Percentiles rank a stretch among this genome's conserved stretches.
Conservation (phyloP, 37 sponge, comb jelly and placozoan genomes). For the Cliona cf. orientalis region DNA sequence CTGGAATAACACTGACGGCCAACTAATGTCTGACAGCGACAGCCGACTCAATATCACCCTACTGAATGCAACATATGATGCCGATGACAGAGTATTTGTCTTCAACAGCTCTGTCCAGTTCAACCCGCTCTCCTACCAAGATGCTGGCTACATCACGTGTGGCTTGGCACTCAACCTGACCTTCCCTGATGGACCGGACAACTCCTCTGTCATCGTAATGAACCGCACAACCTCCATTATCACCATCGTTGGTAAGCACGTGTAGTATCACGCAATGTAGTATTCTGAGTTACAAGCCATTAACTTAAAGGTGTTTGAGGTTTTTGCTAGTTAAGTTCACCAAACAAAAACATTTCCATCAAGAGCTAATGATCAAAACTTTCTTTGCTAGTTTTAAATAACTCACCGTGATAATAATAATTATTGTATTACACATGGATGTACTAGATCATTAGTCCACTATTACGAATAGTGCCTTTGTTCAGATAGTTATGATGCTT, state of each 20-base stretch:
- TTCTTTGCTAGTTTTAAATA: too few relatives aligned
- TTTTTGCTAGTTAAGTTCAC: too few relatives aligned
- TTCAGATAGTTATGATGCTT: too few relatives aligned
- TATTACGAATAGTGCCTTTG: too few relatives aligned
- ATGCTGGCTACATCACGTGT: conserved; percentile 13
- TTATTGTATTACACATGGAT: too few relatives aligned
- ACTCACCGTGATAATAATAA: too few relatives aligned
- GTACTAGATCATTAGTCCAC: too few relatives aligned
- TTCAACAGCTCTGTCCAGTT: conserved; percentile 28
- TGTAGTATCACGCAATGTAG: too few relatives aligned
- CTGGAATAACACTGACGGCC: background rate
- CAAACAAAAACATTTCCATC: too few relatives aligned
- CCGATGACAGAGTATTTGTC: background rate
- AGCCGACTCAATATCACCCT: background rate
- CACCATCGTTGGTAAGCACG: background rate
- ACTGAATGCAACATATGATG: background rate
- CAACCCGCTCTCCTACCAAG: background rate
- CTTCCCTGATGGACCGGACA: conserved; percentile 21
- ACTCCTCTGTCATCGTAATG: conserved; percentile 14
- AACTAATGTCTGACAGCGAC: background rate
- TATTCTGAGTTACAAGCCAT: too few relatives aligned
- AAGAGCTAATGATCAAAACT: too few relatives aligned
- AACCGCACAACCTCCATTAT: conserved; percentile 1
- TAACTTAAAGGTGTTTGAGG: too few relatives aligned
- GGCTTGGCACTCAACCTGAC: conserved; percentile 2